Evolutionary conservation across 2,888 invertebrate genomes (phyloP).

Genomic region (Ophion ventricosus): DNA sequence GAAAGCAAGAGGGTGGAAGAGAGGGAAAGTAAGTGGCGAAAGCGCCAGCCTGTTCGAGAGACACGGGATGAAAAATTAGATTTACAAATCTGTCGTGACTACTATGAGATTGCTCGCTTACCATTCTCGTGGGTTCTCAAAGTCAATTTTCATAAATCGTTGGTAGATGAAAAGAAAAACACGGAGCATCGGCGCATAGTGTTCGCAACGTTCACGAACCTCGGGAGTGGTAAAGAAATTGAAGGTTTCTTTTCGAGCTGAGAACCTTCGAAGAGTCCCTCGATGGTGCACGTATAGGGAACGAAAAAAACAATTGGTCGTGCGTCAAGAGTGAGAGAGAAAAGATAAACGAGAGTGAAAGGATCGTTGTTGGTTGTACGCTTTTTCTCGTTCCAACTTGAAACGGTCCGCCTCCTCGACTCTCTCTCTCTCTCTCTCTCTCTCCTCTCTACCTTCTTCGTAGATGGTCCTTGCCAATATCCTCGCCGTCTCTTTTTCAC

Average conservation of each 20-base stretch:
- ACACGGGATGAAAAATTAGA: conserved; percentile 81
- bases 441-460: conserved; percentile 2
- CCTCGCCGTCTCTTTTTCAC: conserved; percentile 12
- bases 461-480: conserved; percentile 1
- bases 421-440: conserved; percentile 5
- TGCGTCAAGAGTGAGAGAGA: conserved; percentile 52
- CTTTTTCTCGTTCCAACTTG: conserved; percentile 61
- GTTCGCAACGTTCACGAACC: not conserved
- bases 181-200: conserved; percentile 16
- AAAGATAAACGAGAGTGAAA: conserved; percentile 56
- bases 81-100: conserved; percentile 81
- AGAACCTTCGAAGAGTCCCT: conserved; percentile 64
- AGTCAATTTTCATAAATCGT: conserved; percentile 31
- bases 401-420: conserved; percentile 42
- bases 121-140: conserved; percentile 65
- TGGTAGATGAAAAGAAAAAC: conserved; percentile 1
- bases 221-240: conserved; percentile 39
- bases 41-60: conserved; percentile 43
- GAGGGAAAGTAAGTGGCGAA: conserved; percentile 48
- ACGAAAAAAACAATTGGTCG: conserved; percentile 63
- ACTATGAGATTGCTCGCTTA: conserved; percentile 74
- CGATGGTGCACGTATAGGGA: conserved; percentile 60
- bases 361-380: conserved; percentile 48
- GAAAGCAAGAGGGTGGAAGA: conserved; percentile 40
- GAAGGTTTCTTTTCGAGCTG: conserved; percentile 48